Base-by-base conservation (phyloP, 2,113 vertebrate genomes). In the Mesoclemmys tuberculata region DNA sequence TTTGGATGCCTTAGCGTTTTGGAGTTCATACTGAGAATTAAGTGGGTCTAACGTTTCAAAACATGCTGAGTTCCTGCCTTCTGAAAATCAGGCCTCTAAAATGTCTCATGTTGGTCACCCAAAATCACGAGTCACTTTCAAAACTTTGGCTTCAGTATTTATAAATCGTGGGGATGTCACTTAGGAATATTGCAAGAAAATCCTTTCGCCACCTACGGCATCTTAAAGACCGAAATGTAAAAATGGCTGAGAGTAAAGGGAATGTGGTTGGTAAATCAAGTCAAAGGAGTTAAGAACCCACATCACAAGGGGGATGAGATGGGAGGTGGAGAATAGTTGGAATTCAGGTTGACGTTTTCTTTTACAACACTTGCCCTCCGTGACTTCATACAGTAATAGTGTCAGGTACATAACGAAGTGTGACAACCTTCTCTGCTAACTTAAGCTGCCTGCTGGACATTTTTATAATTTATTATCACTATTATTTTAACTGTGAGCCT, bases 401-500 rank as follows among this genome's bases (percentile, higher is more conserved):
- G 87, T 91, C 93, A 95, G 85, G 89, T 86, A 79, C 80, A 84
- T 51, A 88, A 95, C 94, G 82, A 89, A 94, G 89, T 64, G 78
- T 94, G 95, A 96, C 92, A 95, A 85, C 80, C 64, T 89, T 93
- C 74, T 24, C 64, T 88, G 85, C 87, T 94, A 94, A 88, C 74
- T 31, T 48, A 86, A 85, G 64, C 92, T 78, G 83, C 89, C 89
- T 94, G 80, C 84, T 90, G 87, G 92, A 95, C 91, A 96, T 95
- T 71, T 71, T 38, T 93, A 94, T 96, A 87, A 92, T 93, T 96
- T 88, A 86, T 96, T 97, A 94, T 92, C 93, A 78, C 95, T 87
- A 82, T 95, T 93, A 82, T 68, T 94, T 78, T 86, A 94, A 84
- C 31, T 84, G 29, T 21, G 54, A 88, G 87, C 46, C 82, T 93